Conservation (phyloP, 2,113 vertebrate species). For the Microcebus murinus region DNA sequence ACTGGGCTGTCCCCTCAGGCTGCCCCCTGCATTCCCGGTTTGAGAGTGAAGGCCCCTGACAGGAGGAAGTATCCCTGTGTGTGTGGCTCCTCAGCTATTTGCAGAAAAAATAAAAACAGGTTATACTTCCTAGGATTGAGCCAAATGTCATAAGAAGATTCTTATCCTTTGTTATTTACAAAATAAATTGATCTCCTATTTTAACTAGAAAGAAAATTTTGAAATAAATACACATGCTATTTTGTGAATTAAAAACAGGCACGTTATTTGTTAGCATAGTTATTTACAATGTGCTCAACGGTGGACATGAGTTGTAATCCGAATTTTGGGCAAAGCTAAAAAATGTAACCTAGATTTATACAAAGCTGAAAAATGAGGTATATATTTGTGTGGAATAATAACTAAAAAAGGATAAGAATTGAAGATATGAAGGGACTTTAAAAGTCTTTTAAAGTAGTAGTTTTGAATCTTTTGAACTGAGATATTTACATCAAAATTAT, state of each 20-base stretch:
- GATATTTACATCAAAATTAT: not conserved
- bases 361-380: not conserved
- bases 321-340: not conserved
- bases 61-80: not conserved
- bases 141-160: not conserved
- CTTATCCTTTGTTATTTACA: not conserved
- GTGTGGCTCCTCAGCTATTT: not conserved
- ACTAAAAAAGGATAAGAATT: not conserved
- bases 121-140: not conserved
- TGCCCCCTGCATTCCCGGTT: rapidly evolving
- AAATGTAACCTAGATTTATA: not conserved
- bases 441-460: not conserved
- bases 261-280: not conserved
- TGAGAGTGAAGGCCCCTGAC: not conserved
- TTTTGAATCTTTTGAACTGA: slow-evolving; percentile 3
- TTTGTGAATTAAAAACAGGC: not conserved
- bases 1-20: rapidly evolving
- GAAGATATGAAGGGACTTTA: not conserved
- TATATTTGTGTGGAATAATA: not conserved
- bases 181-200: not conserved
- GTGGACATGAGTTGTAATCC: not conserved
- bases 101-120: not conserved
- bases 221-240: not conserved
- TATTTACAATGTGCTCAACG: not conserved
- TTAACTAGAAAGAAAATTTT: not conserved